Conservation (phyloP, 2,888 invertebrate genomes). For the Phasia obesa region DNA sequence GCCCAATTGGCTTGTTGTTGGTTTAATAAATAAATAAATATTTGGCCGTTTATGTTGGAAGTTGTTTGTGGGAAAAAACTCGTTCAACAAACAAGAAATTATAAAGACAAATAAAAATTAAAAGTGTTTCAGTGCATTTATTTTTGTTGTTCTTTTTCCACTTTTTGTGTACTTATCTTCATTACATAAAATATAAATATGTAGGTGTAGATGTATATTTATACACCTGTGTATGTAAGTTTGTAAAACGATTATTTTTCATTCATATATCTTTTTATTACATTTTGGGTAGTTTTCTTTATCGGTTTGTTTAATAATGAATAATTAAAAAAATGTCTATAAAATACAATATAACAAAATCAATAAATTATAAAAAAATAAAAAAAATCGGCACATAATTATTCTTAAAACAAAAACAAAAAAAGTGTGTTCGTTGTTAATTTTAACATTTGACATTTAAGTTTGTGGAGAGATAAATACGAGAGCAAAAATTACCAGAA, state of each 20-base stretch:
- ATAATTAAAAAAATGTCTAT: background rate
- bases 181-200: too few relatives aligned
- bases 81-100: background rate
- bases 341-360: conserved; percentile 1
- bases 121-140: background rate
- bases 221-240: too few relatives aligned
- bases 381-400: background rate
- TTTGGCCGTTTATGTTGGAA: conserved; percentile 27
- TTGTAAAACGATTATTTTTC: background rate
- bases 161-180: too few relatives aligned
- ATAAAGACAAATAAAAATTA: conserved; percentile 43
- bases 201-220: too few relatives aligned
- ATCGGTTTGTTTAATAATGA: too few relatives aligned
- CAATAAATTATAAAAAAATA: background rate
- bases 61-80: conserved; percentile 6
- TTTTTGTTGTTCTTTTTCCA: too few relatives aligned
- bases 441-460: conserved; percentile 66
- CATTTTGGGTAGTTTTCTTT: too few relatives aligned
- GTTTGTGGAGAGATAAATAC: conserved; percentile 38
- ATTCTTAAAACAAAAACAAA: conserved; percentile 14
- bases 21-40: conserved; percentile 34
- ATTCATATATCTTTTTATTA: too few relatives aligned
- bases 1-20: conserved; percentile 40
- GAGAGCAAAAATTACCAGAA: conserved; percentile 13
- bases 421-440: conserved; percentile 56